phyloP scores from a whole-genome alignment of 2,113 vertebrate species.

The Loxodonta africana region DNA sequence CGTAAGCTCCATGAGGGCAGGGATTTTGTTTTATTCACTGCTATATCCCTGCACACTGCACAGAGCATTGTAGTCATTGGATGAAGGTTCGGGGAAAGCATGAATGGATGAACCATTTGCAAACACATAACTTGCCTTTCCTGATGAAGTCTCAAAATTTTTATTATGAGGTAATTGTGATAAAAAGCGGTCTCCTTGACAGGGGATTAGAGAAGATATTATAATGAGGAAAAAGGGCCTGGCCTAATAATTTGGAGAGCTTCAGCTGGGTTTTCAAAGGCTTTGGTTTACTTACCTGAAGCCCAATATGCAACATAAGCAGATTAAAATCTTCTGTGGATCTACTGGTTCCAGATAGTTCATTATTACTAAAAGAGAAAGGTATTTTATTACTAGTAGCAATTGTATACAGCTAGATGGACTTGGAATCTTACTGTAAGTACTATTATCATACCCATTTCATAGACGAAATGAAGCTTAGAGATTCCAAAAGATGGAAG shows the following conservation, averaged over 20 bases:
- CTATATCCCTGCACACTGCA: rapidly evolving
- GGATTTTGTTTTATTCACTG: not conserved
- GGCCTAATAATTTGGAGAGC: not conserved
- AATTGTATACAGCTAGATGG: not conserved
- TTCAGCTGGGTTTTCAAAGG: not conserved
- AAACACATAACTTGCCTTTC: not conserved
- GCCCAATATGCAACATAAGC: not conserved
- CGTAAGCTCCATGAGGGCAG: not conserved
- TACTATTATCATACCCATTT: not conserved
- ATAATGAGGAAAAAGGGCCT: not conserved
- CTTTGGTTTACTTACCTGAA: not conserved
- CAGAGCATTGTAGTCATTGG: not conserved
- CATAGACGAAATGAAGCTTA: not conserved
- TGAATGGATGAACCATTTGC: not conserved
- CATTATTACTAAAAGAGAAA: not conserved
- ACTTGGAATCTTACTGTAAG: not conserved
- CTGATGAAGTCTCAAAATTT: not conserved
- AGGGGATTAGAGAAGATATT: not conserved
- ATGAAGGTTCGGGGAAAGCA: not conserved
- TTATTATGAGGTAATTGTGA: not conserved
- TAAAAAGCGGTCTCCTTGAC: not conserved
- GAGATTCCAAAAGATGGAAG: rapidly evolving
- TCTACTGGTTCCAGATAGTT: not conserved
- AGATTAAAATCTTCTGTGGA: not conserved
- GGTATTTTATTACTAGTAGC: not conserved